Conservation (phyloP, 2,888 invertebrate genomes). For the Strigamia crassipes region DNA sequence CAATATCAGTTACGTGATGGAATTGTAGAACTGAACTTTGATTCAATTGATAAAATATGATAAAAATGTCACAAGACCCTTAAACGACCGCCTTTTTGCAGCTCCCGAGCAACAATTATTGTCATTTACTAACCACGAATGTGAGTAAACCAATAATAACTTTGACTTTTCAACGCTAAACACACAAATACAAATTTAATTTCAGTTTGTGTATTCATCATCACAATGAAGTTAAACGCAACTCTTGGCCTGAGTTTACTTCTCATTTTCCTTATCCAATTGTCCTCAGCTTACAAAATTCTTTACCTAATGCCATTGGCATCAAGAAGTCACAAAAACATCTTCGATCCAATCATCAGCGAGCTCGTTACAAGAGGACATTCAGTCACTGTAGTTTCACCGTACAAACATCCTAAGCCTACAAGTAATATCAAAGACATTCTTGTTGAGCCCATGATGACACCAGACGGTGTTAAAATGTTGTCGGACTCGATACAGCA, state of each 20-base stretch:
- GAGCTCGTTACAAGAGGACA: neutral
- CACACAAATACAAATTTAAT: neutral
- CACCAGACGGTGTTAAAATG: neutral
- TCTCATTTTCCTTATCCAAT: neutral
- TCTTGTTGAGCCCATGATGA: neutral
- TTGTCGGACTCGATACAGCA: neutral
- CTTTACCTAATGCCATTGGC: neutral
- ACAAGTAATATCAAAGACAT: neutral
- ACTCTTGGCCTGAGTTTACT: neutral
- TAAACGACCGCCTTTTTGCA: too few species aligned
- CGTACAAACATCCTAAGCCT: neutral
- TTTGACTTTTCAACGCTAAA: too few species aligned
- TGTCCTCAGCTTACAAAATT: neutral
- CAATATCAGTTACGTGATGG: too few species aligned
- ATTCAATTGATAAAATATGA: too few species aligned
- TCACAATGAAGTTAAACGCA: neutral
- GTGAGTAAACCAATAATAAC: too few species aligned
- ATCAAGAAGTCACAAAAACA: neutral
- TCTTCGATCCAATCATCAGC: neutral
- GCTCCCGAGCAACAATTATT: too few species aligned
- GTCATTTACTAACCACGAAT: too few species aligned
- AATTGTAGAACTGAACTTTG: too few species aligned
- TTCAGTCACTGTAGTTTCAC: constrained; percentile 18
- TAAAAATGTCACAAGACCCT: too few species aligned
- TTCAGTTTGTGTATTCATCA: neutral